Base-by-base conservation (phyloP, 30 jellyfish, hydroid and myxozoan genomes). In the Aurelia coerulea region DNA sequence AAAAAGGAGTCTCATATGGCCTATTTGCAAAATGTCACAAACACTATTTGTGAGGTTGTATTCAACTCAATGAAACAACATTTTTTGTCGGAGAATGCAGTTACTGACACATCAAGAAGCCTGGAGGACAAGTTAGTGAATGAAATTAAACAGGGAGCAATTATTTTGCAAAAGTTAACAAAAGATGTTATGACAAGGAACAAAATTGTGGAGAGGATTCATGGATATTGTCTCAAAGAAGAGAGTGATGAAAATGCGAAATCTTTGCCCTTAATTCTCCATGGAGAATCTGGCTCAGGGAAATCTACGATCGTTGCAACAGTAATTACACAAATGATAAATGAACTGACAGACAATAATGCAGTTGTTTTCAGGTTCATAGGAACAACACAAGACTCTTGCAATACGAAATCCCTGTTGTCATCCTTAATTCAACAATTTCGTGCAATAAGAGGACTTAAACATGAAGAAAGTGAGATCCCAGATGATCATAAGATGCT, bases 281-380 rank as follows among this genome's bases (percentile, higher is more conserved):
- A 5, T 78, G 88, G 88, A 10, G 63, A 62, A 37, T 62, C 88
- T 34, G 88, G 88, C 31, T 78, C 88, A 29, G 88, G 88, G 19
- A 78, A 78, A 41, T 78, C 88, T 12, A 78, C 78, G 2, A 62
- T 78, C 59, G 59, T 78, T 77, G 16, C 88, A 53, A 15, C 62
- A 12, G 64, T 66, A 11, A 49, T 78, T 16, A 7, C 18, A 60
- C 35, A 78, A 0, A 32, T 62, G 5, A 29, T 78, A 14, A 4
- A 52, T 62, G 68, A 78, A 50, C 33, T 23, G 19, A 12, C 11
- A n/a, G 62, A 13, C 10, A 18, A 63, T 53, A n/a, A 9, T 17
- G 53, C 19, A 37, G n/a, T 73, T 23, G 62, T 64, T 35, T 78
- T 78, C 49, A 78, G 88, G 37, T 78, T 78, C 58, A 62, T 78